phyloP scores from a whole-genome alignment of 2,888 invertebrate species.

The Dione juno region DNA sequence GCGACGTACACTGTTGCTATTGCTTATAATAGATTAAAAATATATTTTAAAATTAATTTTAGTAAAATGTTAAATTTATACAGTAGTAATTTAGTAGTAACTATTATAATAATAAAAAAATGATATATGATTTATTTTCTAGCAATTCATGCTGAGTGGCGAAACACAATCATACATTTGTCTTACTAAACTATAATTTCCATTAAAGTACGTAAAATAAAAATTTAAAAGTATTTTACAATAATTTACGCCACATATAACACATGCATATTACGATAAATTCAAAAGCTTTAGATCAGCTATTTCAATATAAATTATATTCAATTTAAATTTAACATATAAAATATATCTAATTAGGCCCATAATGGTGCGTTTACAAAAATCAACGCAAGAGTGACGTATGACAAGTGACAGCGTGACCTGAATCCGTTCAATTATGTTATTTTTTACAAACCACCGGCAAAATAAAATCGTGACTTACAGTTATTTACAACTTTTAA shows the following conservation, averaged over 20 bases:
- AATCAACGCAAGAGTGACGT: constrained; percentile 10
- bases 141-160: no score
- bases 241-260: no score
- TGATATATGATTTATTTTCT: no score
- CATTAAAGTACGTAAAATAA: no score
- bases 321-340: constrained; percentile 22
- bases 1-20: constrained; percentile 45
- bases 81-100: no score
- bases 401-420: constrained; percentile 37
- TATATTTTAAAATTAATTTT: neutral
- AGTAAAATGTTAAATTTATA: neutral
- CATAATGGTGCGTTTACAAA: constrained; percentile 15
- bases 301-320: constrained; percentile 3
- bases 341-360: constrained; percentile 32
- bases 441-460: constrained; percentile 36
- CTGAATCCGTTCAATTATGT: constrained; percentile 33
- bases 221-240: no score
- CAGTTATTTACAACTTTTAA: constrained; percentile 34
- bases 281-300: neutral
- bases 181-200: no score
- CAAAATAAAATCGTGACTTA: constrained; percentile 35
- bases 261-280: neutral
- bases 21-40: neutral
- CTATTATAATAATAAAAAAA: no score
- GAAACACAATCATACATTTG: no score